Base-by-base conservation (phyloP, 2,113 vertebrate species). In the Panthera uncia region DNA sequence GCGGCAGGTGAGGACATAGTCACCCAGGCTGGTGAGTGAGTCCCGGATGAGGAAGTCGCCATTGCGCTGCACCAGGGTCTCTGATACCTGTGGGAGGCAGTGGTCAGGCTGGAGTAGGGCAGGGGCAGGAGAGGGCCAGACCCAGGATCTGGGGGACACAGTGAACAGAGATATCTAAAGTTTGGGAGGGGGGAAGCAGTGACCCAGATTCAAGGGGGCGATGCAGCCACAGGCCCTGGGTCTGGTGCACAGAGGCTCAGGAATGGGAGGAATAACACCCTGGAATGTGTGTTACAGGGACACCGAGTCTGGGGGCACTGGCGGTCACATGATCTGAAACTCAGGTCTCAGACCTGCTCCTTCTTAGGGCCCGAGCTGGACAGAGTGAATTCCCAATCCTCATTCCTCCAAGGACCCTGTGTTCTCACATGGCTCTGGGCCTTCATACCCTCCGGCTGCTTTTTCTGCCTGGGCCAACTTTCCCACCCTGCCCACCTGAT, bases 31-130 rank as follows among this genome's bases (percentile, higher is more conserved):
- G 97, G 99, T 99, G 97, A 99, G 99, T 0, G 99, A 99, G 98
- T 99, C 99, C 0, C 99, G 99, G 91, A 99, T 99, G 29, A 99
- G 98, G 98, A 99, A 99, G 97, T 99, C 99, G 0, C 99, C 99
- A 0, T 99, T 99, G 52, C 99, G 99, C 95, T 99, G 97, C 52
- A 99, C 99, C 82, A 99, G 98, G 48, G 99, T 99, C 98, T 99
- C 99, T 0, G 99, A 99, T 63, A 99, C 99, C 99, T 99, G 96
- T 9, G 21, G 57, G 81, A 38, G n/a, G 61, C 14, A 66, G 33
- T 0, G 2, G 48, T 18, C 7, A 41, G 76, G 55, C 45, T 50
- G 69, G 41, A 68, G 71, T 3, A 10, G 48, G 31, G 55, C 4
- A 5, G 19, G 41, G 61, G 48, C 63, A 25, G 74, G 52, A 73